These are phyloP conservation scores for Mesorhabditis sp. DNA, from an alignment of 2,888 invertebrate species.

Conservation along the genomic window DNA sequence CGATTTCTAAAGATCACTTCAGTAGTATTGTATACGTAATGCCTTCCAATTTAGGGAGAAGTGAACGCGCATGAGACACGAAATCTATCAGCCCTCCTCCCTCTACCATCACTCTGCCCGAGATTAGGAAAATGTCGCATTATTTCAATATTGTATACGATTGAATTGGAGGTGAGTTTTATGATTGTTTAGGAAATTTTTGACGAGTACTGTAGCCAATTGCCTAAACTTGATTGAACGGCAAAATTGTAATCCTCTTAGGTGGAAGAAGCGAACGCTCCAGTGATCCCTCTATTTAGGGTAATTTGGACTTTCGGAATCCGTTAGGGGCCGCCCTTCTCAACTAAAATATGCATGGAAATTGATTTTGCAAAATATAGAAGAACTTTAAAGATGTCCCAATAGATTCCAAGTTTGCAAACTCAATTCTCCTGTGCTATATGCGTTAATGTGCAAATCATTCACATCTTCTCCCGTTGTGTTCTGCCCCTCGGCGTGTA, in stretches of 20 bases:
- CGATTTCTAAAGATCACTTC: background rate
- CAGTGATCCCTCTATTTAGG: background rate
- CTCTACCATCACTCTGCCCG: constrained; percentile 53
- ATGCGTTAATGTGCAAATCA: too few species aligned
- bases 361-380: too few species aligned
- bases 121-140: constrained; percentile 51
- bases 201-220: background rate
- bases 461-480: too few species aligned
- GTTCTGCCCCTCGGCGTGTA: too few species aligned
- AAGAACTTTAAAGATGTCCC: too few species aligned
- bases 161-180: constrained; percentile 48
- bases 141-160: constrained; percentile 48
- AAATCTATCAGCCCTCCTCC: constrained; percentile 14
- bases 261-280: background rate
- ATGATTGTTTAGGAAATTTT: constrained; percentile 1
- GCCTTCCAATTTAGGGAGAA: background rate
- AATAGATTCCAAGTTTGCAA: too few species aligned
- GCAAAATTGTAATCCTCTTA: background rate
- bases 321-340: too few species aligned
- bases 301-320: background rate
- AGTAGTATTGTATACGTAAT: background rate
- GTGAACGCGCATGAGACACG: constrained; percentile 3
- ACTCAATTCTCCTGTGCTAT: too few species aligned
- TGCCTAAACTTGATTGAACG: background rate
- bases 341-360: too few species aligned